Evolutionary conservation across 2,888 invertebrate genomes (phyloP), one percentile per base, ranked within the genome.

Genomic region (Drosophila melanosoma): DNA sequence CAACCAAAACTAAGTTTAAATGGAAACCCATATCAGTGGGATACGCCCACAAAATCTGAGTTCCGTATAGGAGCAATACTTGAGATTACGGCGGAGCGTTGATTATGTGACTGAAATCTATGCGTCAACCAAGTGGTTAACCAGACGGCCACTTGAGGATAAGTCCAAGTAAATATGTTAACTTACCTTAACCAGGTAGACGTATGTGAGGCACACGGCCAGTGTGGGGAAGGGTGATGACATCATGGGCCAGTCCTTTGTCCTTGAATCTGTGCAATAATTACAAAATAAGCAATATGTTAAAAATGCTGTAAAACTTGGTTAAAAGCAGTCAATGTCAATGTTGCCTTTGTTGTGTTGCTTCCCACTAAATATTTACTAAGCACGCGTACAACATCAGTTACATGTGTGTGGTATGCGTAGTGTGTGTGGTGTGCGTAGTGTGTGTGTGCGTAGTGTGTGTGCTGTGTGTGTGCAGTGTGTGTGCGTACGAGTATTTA

Each of bases 201-300:
- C 96, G 94, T 99, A 99, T 92, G 95, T 94, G 93, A 98, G 94
- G 94, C 98, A 98, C 94, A 98, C 96, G 93, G 96, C 94, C 93
- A 98, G 94, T 87, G 98, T 98, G 90, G 98, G 98, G 92, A 97
- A 95, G 76, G 98, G 98, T 87, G 97, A 97, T 91, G 97, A 96
- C 98, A 99, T 98, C 94, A 99, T 95, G 91, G 97, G 96, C 97
- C 97, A 98, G 93, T 96, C 95, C 93, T 97, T 97, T 90, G 98
- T 97, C 92, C 99, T 95, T 77, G 96, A 94, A 94, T 97, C 97
- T 97, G 95, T 84, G 90, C 26, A 26, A 45, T 12, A 64, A 62
- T 42, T 11, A 23, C 38, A 52, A n/a, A 17, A 15, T 32, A 51
- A 51, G n/a, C 15, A 87, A 84, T 82, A 85, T 68, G 38, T 64